phyloP scores from a whole-genome alignment of 2,113 vertebrate species.

The Rhadina sibilatrix region DNA sequence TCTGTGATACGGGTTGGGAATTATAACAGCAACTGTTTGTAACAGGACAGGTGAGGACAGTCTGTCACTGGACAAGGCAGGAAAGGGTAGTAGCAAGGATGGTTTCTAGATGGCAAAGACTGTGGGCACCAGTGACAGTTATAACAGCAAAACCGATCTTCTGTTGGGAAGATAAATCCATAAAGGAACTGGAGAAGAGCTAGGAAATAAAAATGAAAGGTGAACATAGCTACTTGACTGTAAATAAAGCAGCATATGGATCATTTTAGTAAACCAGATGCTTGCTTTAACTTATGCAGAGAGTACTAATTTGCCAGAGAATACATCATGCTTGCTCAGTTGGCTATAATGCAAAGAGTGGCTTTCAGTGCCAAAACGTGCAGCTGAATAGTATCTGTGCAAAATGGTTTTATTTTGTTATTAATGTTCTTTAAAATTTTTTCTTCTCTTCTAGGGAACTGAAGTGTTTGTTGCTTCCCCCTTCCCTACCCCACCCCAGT shows the following conservation, averaged over 20 bases:
- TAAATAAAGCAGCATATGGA: neutral
- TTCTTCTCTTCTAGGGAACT: neutral
- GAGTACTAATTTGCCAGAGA: neutral
- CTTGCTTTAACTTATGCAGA: neutral
- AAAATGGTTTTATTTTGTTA: neutral
- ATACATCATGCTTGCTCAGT: neutral
- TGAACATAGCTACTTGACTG: neutral
- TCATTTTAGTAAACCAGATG: neutral
- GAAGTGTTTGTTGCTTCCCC: neutral
- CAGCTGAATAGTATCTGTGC: neutral
- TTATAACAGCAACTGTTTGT: neutral
- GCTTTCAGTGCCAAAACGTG: neutral
- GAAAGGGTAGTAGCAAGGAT: neutral
- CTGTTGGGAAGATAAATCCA: neutral
- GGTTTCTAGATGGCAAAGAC: neutral
- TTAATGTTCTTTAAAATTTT: neutral
- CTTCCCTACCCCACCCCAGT: neutral
- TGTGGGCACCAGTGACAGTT: neutral
- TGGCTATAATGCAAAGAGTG: conserved; percentile 4
- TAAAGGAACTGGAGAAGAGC: neutral
- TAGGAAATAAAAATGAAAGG: neutral
- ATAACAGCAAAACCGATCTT: neutral
- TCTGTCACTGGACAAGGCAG: neutral
- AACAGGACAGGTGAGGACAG: neutral
- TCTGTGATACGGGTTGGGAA: neutral